Percentiles rank a stretch among this genome's conserved stretches.
phyloP scores from a whole-genome alignment of 37 sponge, comb jelly and placozoan genomes.

The Cliona cf. orientalis region DNA sequence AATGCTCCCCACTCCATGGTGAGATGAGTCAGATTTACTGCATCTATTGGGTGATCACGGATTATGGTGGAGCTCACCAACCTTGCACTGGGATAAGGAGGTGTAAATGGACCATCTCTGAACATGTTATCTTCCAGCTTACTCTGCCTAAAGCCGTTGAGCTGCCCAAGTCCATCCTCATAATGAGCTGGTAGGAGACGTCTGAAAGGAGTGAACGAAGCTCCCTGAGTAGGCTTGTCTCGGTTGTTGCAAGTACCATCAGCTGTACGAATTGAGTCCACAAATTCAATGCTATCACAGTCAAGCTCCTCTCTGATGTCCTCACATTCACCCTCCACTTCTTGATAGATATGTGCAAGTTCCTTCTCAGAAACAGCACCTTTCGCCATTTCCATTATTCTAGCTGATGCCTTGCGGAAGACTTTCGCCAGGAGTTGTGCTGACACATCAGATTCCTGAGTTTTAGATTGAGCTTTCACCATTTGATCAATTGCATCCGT shows the following conservation, averaged over 20 bases:
- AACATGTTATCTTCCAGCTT: background rate
- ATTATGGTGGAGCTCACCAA: slow-evolving; percentile 59
- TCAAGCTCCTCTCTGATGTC: background rate
- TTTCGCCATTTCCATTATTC: slow-evolving; percentile 15
- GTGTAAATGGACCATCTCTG: slow-evolving; percentile 5
- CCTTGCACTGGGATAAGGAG: slow-evolving; percentile 76
- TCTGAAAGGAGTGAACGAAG: slow-evolving; percentile 41
- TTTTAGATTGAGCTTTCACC: background rate
- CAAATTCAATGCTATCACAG: background rate
- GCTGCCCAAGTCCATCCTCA: slow-evolving; percentile 53
- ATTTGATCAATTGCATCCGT: background rate
- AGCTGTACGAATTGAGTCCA: slow-evolving; percentile 26
- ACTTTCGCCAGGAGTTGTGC: slow-evolving; percentile 2
- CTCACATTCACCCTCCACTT: background rate
- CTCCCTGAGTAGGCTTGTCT: slow-evolving; percentile 57
- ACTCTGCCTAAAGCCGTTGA: slow-evolving; percentile 24
- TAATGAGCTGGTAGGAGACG: slow-evolving; percentile 63
- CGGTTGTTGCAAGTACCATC: slow-evolving; percentile 95
- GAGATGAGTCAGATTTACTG: slow-evolving; percentile 49
- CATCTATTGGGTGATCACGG: background rate
- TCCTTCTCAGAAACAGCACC: slow-evolving; percentile 38
- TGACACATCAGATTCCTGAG: background rate
- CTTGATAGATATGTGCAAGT: slow-evolving; percentile 8
- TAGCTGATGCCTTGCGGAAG: slow-evolving; percentile 33
- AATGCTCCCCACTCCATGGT: slow-evolving; percentile 89